Base-by-base conservation (phyloP, 2,113 vertebrate genomes). In the Chionis minor region DNA sequence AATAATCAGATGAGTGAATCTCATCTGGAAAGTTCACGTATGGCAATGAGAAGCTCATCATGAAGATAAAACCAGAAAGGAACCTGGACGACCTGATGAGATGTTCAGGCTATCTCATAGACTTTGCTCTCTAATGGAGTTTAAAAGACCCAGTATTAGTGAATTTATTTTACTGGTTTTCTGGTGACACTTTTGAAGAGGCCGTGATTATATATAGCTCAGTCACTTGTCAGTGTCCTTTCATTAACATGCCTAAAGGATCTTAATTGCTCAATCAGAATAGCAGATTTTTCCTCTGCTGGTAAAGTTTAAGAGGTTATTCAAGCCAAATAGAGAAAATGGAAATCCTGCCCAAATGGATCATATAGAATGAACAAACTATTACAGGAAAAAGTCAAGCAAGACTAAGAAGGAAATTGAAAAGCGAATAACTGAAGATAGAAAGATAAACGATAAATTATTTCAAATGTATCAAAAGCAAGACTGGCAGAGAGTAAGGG, bases 221-320 rank as follows among this genome's bases (percentile, higher is more conserved):
- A 66, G 86, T 79, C 94, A 95, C 86, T 92, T 94, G 92, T 96
- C 92, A 84, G 80, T 56, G 77, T 93, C 86, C 92, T 93, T 95
- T 95, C 92, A 94, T 97, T 97, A 97, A 75, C 62, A 12, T 73
- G 74, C 81, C 70, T 82, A 82, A 96, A 92, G 89, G 90, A 95
- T 94, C 73, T 90, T 94, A 96, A 97, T 96, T 97, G 91, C 95
- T 96, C 81, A 77, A 73, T 92, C 91, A 95, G 86, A 88, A 91
- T 19, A 82, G 27, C 86, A 90, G 88, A 89, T 92, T 95, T 94
- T 92, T 85, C 65, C 28, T 73, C 81, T 79, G 40, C 92, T 87
- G 44, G 81, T 85, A 4, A 85, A 92, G 91, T 89, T 84, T 38
- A 89, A 96, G 96, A 70, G 94, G 94, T 97, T 96, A 94, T 73